These are phyloP conservation scores for Henricia sp. DNA, from an alignment of 53 echinoderm and acorn worm genomes.

Conservation along the genomic window DNA sequence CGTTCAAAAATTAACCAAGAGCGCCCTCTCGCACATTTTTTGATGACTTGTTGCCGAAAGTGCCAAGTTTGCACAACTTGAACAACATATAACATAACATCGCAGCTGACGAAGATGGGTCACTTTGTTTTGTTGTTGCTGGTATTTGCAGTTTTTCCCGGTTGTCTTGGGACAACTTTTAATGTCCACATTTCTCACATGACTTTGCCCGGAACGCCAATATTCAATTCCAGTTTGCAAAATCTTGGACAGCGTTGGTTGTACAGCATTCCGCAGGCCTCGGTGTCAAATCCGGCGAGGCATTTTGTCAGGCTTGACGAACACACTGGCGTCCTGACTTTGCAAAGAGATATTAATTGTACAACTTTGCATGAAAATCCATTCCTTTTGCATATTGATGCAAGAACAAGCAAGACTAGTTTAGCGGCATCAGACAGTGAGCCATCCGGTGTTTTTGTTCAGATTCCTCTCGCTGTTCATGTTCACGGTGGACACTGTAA, in stretches of 20 bases:
- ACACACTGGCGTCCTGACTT: constrained; percentile 68
- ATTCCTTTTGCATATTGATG: constrained; percentile 80
- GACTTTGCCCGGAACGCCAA: constrained; percentile 53
- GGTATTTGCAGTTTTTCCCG: constrained; percentile 41
- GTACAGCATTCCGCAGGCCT: constrained; percentile 70
- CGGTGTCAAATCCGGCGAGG: constrained; percentile 69
- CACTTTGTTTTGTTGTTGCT: constrained; percentile 26
- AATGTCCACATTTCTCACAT: constrained; percentile 71
- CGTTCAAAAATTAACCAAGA: too few relatives aligned
- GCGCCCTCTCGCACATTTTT: too few relatives aligned
- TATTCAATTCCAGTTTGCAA: constrained; percentile 70
- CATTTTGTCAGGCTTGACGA: constrained; percentile 69
- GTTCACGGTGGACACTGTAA: constrained; percentile 87
- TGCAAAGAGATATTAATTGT: constrained; percentile 73
- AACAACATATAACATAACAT: too few relatives aligned
- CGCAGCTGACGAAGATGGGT: constrained; percentile 53
- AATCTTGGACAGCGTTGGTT: constrained; percentile 36
- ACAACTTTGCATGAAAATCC: constrained; percentile 79
- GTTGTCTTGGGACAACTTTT: constrained; percentile 60
- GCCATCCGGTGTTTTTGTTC: constrained; percentile 40
- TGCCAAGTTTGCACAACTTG: too few relatives aligned
- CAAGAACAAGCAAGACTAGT: constrained; percentile 65
- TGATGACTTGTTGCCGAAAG: too few relatives aligned
- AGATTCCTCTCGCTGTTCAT: constrained; percentile 80
- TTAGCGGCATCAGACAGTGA: constrained; percentile 25